Evolutionary conservation across 2,888 invertebrate species (phyloP).

Genomic region (Lottia gigantea): DNA sequence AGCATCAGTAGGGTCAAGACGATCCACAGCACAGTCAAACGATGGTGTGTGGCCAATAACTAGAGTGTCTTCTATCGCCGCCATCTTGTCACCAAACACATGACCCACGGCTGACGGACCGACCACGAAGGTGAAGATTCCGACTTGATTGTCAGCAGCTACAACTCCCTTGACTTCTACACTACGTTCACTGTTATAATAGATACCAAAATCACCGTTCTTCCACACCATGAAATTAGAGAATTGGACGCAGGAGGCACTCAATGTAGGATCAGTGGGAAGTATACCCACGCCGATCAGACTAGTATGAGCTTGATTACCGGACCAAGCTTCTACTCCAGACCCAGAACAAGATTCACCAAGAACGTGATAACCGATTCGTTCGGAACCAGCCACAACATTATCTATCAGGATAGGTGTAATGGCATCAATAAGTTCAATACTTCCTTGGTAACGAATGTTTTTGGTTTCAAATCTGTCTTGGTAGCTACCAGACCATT

Average conservation of each 20-base stretch:
- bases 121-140: constrained; percentile 48
- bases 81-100: constrained; percentile 33
- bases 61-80: constrained; percentile 36
- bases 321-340: constrained; percentile 26
- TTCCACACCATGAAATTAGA: constrained; percentile 53
- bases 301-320: constrained; percentile 40
- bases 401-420: constrained; percentile 43
- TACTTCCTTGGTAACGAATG: constrained; percentile 42
- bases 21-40: constrained; percentile 50
- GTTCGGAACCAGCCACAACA: constrained; percentile 52
- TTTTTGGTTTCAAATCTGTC: constrained; percentile 45
- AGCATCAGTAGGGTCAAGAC: constrained; percentile 30
- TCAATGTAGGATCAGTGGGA: constrained; percentile 25
- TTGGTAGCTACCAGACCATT: constrained; percentile 54
- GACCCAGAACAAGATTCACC: constrained; percentile 37
- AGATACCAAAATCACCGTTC: constrained; percentile 57
- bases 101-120: constrained; percentile 38
- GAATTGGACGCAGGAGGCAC: constrained; percentile 40
- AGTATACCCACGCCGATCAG: constrained; percentile 36
- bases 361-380: constrained; percentile 40
- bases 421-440: constrained; percentile 39
- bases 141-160: constrained; percentile 53
- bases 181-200: constrained; percentile 31
- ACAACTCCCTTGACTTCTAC: constrained; percentile 37
- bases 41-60: constrained; percentile 50